Percentiles rank a stretch among this genome's conserved stretches.
These are phyloP conservation scores for Dicaeum eximium DNA, from an alignment of 2,113 vertebrate species.

Conservation along the genomic window DNA sequence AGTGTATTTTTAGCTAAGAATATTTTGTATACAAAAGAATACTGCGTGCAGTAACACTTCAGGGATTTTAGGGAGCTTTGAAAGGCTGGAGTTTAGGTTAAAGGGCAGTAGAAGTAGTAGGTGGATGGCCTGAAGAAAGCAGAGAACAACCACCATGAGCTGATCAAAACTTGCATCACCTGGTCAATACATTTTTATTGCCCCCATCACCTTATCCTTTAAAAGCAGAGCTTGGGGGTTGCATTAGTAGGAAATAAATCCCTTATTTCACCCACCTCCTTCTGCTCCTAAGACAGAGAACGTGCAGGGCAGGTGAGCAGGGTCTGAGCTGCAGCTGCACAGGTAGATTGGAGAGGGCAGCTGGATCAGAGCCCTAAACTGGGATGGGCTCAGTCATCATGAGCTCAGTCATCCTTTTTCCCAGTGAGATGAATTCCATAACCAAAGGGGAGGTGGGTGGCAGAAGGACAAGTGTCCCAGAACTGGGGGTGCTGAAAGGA, in stretches of 20 bases:
- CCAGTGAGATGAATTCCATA: background rate
- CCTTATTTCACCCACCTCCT: background rate
- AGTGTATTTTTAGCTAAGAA: constrained; percentile 42
- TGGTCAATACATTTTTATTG: background rate
- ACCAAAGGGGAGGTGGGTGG: background rate
- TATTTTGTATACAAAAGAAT: constrained; percentile 4
- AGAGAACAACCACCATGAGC: background rate
- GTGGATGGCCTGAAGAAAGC: background rate
- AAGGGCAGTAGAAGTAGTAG: background rate
- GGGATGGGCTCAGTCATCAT: background rate
- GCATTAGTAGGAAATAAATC: background rate
- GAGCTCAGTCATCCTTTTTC: background rate
- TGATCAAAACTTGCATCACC: background rate
- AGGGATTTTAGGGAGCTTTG: background rate
- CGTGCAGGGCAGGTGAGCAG: background rate
- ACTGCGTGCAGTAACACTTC: background rate
- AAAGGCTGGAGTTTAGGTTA: background rate
- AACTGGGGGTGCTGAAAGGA: background rate
- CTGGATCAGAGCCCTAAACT: rapidly evolving
- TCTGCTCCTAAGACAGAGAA: background rate
- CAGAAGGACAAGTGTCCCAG: background rate
- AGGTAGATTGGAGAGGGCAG: background rate
- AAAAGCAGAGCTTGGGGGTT: background rate
- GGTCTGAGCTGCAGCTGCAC: background rate
- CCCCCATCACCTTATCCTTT: background rate